These are phyloP conservation scores for Narcine bancroftii DNA, from an alignment of 2,113 vertebrate genomes.

Conservation along the genomic window DNA sequence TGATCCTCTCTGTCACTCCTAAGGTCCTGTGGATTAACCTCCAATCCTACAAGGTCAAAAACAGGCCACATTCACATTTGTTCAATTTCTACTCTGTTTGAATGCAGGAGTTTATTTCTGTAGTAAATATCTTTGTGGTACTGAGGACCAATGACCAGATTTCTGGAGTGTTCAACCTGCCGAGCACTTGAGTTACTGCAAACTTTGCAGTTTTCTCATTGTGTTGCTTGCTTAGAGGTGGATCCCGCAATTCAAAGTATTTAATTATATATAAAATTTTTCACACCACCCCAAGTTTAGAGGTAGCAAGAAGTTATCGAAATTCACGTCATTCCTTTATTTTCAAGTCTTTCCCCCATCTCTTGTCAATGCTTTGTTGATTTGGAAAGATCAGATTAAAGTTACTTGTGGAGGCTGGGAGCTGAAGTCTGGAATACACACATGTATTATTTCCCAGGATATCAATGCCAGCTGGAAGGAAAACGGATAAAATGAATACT, in stretches of 20 bases:
- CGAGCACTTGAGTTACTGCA: neutral
- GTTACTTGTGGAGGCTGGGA: neutral
- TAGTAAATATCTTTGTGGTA: neutral
- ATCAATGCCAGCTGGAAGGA: neutral
- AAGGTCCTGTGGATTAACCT: no score
- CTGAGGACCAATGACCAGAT: neutral
- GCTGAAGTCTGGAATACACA: neutral
- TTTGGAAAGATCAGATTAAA: neutral
- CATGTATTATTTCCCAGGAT: neutral
- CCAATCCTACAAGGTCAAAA: neutral
- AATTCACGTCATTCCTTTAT: neutral
- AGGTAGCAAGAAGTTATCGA: neutral
- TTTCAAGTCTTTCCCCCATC: neutral
- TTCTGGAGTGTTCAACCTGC: neutral
- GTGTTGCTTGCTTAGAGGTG: neutral
- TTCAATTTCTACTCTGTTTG: neutral
- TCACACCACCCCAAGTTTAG: neutral
- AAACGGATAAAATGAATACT: neutral
- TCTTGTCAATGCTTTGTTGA: no score
- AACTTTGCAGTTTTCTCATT: neutral
- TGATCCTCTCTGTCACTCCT: no score
- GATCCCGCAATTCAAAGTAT: neutral
- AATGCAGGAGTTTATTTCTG: neutral
- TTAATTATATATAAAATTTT: neutral
- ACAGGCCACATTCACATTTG: neutral